These are phyloP conservation scores for Ceratotherium simum DNA, from an alignment of 2,113 vertebrate species.

Conservation along the genomic window DNA sequence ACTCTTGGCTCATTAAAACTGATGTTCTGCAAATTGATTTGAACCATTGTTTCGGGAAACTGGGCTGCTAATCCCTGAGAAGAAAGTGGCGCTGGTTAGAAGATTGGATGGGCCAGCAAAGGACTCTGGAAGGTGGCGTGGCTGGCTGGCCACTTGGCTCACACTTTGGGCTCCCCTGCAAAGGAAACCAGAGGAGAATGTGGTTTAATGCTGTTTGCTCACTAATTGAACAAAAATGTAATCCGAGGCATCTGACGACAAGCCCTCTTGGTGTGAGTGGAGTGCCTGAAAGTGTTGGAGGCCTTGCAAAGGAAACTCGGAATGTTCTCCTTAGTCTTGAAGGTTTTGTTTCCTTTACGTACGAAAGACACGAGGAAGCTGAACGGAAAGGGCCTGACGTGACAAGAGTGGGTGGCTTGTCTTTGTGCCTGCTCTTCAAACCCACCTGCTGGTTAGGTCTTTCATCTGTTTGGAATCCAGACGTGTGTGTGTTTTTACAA, in stretches of 20 bases:
- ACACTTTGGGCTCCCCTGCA: neutral
- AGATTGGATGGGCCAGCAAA: neutral
- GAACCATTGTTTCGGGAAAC: neutral
- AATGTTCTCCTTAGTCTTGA: neutral
- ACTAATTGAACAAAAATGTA: neutral
- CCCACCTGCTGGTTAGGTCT: neutral
- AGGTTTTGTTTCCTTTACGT: neutral
- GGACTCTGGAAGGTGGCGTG: neutral
- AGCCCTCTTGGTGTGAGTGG: neutral
- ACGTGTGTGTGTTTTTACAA: neutral
- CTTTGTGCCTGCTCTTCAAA: neutral
- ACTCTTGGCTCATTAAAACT: conserved; percentile 45
- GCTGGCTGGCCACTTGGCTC: neutral
- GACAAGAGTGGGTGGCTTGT: neutral
- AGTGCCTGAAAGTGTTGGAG: neutral
- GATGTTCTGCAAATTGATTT: neutral
- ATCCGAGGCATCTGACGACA: neutral
- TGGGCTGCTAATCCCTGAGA: neutral
- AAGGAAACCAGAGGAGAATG: neutral
- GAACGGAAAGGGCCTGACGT: too few relatives aligned
- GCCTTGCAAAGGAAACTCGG: neutral
- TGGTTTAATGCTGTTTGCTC: neutral
- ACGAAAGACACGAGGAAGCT: neutral
- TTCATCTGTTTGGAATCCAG: neutral
- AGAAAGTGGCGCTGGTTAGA: neutral